A percentile compares a stretch with the other conserved stretches of the same genome.
These are phyloP conservation scores for Parnassius glacialis DNA, from an alignment of 2,888 invertebrate genomes.

Conservation along the genomic window DNA sequence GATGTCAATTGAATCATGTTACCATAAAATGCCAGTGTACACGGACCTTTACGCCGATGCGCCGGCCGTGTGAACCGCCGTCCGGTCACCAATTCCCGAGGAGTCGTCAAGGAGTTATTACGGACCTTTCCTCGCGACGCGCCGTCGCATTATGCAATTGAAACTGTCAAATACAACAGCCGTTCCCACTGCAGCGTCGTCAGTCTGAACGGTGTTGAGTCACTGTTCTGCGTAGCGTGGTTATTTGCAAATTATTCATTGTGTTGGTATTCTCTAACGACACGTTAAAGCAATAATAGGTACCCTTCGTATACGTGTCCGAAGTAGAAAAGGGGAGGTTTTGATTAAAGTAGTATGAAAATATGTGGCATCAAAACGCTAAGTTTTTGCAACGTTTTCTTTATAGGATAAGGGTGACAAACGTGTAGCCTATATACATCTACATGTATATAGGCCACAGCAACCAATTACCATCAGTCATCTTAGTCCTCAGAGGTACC, in stretches of 20 bases:
- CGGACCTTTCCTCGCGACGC: constrained; percentile 26
- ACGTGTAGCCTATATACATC: too few species aligned
- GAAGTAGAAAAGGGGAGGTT: too few species aligned
- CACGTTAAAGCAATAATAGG: background rate
- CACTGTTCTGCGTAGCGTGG: background rate
- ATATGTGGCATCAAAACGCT: too few species aligned
- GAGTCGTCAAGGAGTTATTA: background rate
- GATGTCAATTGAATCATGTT: too few species aligned
- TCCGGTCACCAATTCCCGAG: background rate
- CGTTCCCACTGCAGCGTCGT: constrained; percentile 8
- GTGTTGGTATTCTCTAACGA: background rate
- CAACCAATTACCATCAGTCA: too few species aligned
- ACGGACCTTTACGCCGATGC: background rate
- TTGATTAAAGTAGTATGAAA: too few species aligned
- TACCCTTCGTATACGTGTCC: background rate
- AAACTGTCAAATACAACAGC: constrained; percentile 45
- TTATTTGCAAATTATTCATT: background rate
- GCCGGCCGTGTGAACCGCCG: constrained; percentile 6
- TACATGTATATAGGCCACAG: too few species aligned
- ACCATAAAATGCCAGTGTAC: background rate
- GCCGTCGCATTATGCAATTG: constrained; percentile 41
- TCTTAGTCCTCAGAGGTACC: too few species aligned
- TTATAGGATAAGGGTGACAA: too few species aligned
- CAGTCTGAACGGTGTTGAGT: background rate
- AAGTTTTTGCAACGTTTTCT: too few species aligned